Conservation (phyloP, 1,140 invertebrate species). For the Drosophila murphyi region DNA sequence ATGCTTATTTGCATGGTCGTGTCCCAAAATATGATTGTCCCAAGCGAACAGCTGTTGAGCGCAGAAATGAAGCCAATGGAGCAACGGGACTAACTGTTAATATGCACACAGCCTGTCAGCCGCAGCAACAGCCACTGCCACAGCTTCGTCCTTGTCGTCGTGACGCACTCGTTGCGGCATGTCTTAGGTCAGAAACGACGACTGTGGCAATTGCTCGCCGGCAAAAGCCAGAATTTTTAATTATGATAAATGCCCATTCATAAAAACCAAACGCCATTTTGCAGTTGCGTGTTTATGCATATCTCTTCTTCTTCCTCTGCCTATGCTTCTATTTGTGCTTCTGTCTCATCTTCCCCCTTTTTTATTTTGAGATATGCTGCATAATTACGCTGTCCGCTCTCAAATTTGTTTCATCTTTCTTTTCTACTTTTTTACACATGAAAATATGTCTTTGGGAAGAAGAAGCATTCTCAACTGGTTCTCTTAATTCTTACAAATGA, state of each 20-base stretch:
- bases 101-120: constrained; percentile 28
- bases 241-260: constrained; percentile 81
- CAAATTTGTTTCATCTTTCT: constrained; percentile 26
- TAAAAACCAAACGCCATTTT: constrained; percentile 72
- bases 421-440: background rate
- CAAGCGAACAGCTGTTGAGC: constrained; percentile 51
- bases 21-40: constrained; percentile 46
- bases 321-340: background rate
- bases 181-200: constrained; percentile 79
- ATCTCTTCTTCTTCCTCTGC: constrained; percentile 14
- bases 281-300: constrained; percentile 71
- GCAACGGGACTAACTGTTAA: constrained; percentile 46
- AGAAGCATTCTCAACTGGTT: no score
- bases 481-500: no score
- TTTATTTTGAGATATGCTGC: constrained; percentile 48
- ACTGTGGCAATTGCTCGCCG: constrained; percentile 30
- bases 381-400: constrained; percentile 65
- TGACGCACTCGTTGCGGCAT: constrained; percentile 63
- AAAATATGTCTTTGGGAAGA: no score
- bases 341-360: background rate
- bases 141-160: constrained; percentile 44
- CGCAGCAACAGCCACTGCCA: background rate
- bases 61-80: constrained; percentile 53
- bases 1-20: constrained; percentile 41
- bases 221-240: constrained; percentile 69